A percentile compares a stretch with the other conserved stretches of the same genome.
Conservation (phyloP, 2,888 invertebrate genomes). For the Tetragonisca angustula region DNA sequence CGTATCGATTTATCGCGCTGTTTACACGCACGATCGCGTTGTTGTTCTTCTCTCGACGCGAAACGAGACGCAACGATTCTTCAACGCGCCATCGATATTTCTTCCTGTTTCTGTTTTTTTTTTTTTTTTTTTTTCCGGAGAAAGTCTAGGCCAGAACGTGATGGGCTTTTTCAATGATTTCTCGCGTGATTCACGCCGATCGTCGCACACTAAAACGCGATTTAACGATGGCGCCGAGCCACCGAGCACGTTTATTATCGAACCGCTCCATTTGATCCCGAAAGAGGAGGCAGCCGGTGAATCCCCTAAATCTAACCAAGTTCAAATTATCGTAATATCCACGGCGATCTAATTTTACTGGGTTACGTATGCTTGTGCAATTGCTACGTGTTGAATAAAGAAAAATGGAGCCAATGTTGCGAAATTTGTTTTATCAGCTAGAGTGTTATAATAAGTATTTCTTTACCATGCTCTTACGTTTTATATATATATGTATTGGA, state of each 20-base stretch:
- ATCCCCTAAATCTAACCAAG: background rate
- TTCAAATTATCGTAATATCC: background rate
- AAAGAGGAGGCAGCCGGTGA: background rate
- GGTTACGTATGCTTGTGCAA: no score
- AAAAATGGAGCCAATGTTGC: no score
- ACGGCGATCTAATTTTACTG: background rate
- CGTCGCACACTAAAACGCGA: background rate
- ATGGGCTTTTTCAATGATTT: background rate
- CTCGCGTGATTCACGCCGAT: background rate
- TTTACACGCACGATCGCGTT: constrained; percentile 2
- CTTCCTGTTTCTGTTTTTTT: background rate
- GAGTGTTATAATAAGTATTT: no score
- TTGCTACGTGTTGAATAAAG: no score
- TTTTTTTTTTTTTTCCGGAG: background rate
- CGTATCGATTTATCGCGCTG: constrained; percentile 13
- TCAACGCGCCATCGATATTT: background rate
- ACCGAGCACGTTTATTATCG: background rate
- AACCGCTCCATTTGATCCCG: background rate
- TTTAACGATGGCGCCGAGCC: background rate
- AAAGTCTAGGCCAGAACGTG: background rate
- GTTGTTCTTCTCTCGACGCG: background rate
- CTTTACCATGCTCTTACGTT: no score
- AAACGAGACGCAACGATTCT: background rate
- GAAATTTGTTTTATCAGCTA: no score
- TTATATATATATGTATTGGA: no score